These are phyloP conservation scores for Stenopsyche tienmushanensis DNA, from an alignment of 1,140 invertebrate species.

Conservation along the genomic window DNA sequence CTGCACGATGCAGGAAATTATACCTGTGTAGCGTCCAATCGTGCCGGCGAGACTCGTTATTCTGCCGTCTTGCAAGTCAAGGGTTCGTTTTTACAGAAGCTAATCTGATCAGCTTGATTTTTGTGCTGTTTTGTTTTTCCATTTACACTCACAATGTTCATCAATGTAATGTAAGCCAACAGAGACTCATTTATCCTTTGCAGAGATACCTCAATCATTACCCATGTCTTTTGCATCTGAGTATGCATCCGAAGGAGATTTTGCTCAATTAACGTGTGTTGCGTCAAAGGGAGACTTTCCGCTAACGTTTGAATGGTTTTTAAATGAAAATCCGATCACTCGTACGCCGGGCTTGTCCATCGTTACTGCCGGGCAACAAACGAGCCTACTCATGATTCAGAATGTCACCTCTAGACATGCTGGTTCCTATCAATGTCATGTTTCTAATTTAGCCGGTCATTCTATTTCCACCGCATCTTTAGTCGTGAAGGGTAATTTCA, in stretches of 20 bases:
- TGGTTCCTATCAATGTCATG: constrained; percentile 68
- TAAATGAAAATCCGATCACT: constrained; percentile 53
- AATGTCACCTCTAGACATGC: constrained; percentile 62
- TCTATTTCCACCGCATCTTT: constrained; percentile 38
- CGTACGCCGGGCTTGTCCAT: constrained; percentile 53
- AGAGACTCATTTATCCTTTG: constrained; percentile 31
- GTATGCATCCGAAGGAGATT: constrained; percentile 46
- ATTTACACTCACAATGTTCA: constrained; percentile 19
- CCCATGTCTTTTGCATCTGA: constrained; percentile 43
- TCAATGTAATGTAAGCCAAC: constrained; percentile 13
- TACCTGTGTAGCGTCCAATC: constrained; percentile 75
- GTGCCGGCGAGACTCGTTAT: constrained; percentile 69
- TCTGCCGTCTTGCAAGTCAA: constrained; percentile 63
- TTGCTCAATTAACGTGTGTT: constrained; percentile 56
- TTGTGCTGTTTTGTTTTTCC: constrained; percentile 22
- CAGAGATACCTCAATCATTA: constrained; percentile 41
- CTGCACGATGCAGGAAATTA: constrained; percentile 64
- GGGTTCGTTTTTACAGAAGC: constrained; percentile 47
- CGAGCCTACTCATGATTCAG: constrained; percentile 64
- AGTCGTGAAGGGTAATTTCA: constrained; percentile 40
- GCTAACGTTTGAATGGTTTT: constrained; percentile 62
- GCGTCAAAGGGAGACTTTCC: constrained; percentile 70
- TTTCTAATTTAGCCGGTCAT: constrained; percentile 60
- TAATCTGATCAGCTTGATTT: constrained; percentile 5
- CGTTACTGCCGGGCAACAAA: constrained; percentile 56